These are phyloP conservation scores for Pseudonaja textilis DNA, from an alignment of 2,113 vertebrate species.

Conservation along the genomic window DNA sequence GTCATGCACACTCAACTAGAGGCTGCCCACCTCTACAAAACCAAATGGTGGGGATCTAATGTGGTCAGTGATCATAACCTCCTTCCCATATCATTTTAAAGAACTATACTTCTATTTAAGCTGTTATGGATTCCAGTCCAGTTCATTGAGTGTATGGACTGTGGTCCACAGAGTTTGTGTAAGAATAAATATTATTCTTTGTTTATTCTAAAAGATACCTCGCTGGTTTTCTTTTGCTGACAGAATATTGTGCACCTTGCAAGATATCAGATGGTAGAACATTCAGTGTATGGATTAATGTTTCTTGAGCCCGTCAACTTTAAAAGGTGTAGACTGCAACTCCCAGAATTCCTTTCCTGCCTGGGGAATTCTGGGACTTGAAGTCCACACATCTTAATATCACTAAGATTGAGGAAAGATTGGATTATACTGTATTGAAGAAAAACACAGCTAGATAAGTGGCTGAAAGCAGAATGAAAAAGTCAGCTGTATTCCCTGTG, in stretches of 20 bases:
- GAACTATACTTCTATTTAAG: neutral
- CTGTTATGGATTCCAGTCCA: neutral
- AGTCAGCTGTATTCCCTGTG: neutral
- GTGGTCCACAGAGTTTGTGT: neutral
- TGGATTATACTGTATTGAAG: neutral
- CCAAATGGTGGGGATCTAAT: neutral
- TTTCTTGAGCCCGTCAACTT: neutral
- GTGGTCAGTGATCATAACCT: neutral
- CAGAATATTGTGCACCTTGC: neutral
- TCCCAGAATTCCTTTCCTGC: neutral
- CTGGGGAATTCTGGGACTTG: neutral
- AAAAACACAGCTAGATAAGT: neutral
- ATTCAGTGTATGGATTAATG: neutral
- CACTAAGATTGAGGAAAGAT: neutral
- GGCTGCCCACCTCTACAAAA: neutral
- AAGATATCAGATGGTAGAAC: neutral
- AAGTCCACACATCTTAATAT: neutral
- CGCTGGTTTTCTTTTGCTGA: neutral
- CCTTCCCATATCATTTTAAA: neutral
- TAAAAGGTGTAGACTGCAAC: neutral
- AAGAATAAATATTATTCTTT: neutral
- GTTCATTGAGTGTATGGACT: neutral
- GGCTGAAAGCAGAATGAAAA: neutral
- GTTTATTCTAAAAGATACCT: neutral
- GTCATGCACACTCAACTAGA: neutral